These are phyloP conservation scores for Yponomeuta evonymella DNA, from an alignment of 2,888 invertebrate genomes.

Conservation along the genomic window DNA sequence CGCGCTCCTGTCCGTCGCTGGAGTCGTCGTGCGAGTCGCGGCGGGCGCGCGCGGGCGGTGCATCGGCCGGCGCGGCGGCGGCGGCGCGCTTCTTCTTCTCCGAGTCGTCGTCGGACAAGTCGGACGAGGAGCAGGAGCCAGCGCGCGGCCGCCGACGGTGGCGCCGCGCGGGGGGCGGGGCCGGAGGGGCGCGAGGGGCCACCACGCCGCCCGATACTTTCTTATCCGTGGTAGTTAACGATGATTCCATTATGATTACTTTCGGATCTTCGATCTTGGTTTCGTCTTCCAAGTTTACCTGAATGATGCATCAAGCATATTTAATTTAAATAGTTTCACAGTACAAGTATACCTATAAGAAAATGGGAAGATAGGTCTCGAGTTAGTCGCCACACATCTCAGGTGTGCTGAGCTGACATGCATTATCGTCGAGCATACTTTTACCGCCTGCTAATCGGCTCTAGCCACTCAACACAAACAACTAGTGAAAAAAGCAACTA, in stretches of 20 bases:
- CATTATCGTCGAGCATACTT: too few relatives aligned
- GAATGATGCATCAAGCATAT: background rate
- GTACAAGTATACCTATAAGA: too few relatives aligned
- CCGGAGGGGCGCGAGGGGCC: constrained; percentile 35
- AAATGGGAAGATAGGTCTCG: too few relatives aligned
- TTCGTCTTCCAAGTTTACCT: constrained; percentile 54
- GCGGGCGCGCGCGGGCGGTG: constrained; percentile 78
- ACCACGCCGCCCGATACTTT: constrained; percentile 25
- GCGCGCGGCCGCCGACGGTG: constrained; percentile 58
- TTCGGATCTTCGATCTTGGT: constrained; percentile 18
- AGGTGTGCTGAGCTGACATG: too few relatives aligned
- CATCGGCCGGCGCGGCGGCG: constrained; percentile 75
- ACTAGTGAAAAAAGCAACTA: too few relatives aligned
- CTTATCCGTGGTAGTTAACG: constrained; percentile 5
- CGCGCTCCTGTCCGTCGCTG: constrained; percentile 88
- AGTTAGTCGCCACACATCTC: too few relatives aligned
- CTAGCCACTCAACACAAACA: too few relatives aligned
- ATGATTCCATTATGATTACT: constrained; percentile 32
- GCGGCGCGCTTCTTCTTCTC: constrained; percentile 89
- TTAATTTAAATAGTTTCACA: too few relatives aligned
- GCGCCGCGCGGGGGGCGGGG: constrained; percentile 52
- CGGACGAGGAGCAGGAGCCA: constrained; percentile 95
- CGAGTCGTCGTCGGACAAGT: constrained; percentile 94
- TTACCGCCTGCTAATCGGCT: too few relatives aligned
- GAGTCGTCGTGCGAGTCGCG: constrained; percentile 91